These are phyloP conservation scores for Empidonax traillii DNA, from an alignment of 2,113 vertebrate genomes.

Conservation along the genomic window DNA sequence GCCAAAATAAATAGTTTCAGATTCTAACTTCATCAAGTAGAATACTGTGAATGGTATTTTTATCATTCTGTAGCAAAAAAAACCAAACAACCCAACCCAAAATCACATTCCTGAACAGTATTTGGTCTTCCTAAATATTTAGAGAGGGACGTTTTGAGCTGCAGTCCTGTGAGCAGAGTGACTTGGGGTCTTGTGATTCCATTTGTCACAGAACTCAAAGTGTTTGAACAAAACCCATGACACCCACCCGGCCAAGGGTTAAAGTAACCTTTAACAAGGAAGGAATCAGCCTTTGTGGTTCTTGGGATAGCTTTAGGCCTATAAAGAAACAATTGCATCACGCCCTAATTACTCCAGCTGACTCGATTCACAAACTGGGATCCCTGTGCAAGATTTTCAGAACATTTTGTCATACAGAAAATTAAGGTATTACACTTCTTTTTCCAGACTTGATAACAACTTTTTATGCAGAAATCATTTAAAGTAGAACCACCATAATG, in stretches of 20 bases:
- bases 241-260: not conserved
- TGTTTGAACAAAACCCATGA: not conserved
- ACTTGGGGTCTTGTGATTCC: not conserved
- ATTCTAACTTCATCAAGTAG: not conserved
- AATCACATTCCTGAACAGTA: not conserved
- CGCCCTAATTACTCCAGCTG: slow-evolving; percentile 1
- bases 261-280: not conserved
- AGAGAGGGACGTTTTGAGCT: not conserved
- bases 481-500: not conserved
- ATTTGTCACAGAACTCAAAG: not conserved
- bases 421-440: slow-evolving; percentile 26
- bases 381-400: slow-evolving; percentile 12
- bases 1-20: slow-evolving; percentile 34
- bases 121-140: not conserved
- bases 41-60: not conserved
- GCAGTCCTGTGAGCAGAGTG: not conserved
- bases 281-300: not conserved
- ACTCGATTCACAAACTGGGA: not conserved
- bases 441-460: not conserved
- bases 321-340: slow-evolving; percentile 33
- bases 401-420: slow-evolving; percentile 17
- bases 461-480: not conserved
- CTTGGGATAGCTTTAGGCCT: not conserved
- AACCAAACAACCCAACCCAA: not conserved
- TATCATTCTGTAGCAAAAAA: not conserved